Base-by-base conservation (phyloP, 1,140 invertebrate genomes). In the Sinonovacula constricta region DNA sequence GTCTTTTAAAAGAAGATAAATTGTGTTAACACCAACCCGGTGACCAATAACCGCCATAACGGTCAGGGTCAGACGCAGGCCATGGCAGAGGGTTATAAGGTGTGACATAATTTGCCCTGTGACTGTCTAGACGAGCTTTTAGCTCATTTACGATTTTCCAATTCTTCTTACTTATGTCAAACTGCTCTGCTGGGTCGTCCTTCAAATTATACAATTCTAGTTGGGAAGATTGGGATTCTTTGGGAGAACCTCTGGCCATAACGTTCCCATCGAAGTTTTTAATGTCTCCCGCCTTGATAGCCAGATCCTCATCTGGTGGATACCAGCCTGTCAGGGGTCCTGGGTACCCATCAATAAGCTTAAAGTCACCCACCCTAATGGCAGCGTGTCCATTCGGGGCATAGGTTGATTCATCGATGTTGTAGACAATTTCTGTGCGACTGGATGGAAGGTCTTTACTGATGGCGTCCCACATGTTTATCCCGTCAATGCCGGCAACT, bases 1-100 rank as follows among this genome's bases (percentile, higher is more conserved):
- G 39, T 18, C 5, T 22, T 56, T 14, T 56, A 24, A 14, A 14
- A 24, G n/a, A 14, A 56, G 10, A 5, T 57, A 84, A 83, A 81
- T 84, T 86, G 3, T 86, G 81, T 18, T 39, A 84, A 78, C 84
- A 85, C 84, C 84, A 85, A 18, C 84, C 84, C 0, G 84, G 82
- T 7, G 45, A 75, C 84, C 84, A 85, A 2, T 71, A 74, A 18
- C 84, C 82, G 5, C 74, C 78, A 34, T 49, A 83, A 14, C 80
- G 53, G 12, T 69, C 26, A 0, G 84, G 84, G 51, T 83, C 49
- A 34, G 68, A 24, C 12, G n/a, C 56, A 0, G 84, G 84, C 14
- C 75, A 65, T 26, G 2, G 0, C 31, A 63, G 57, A 10, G 72
- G 80, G 22, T 60, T 62, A 14, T 72, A 53, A 0, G 84, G 75